A percentile compares a stretch with the other conserved stretches of the same genome.
phyloP scores from a whole-genome alignment of 2,113 vertebrate species.

The Mobula hypostoma region DNA sequence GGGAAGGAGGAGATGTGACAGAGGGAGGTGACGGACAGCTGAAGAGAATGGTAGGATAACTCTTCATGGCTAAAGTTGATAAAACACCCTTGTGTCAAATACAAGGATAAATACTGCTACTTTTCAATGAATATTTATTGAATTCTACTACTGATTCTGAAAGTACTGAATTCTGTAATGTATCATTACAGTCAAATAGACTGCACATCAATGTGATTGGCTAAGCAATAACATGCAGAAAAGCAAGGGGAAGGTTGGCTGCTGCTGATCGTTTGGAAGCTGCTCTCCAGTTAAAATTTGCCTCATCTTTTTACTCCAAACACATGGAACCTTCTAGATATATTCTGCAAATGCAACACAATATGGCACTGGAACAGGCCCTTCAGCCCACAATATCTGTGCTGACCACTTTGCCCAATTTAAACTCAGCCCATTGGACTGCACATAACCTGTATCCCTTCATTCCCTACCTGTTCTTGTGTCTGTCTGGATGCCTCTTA shows the following conservation, averaged over 20 bases:
- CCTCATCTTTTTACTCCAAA: not conserved
- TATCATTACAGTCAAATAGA: not conserved
- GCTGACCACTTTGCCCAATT: no score
- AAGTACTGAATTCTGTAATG: not conserved
- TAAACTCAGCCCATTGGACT: no score
- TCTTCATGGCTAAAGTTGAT: not conserved
- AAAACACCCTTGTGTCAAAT: not conserved
- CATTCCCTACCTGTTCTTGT: no score
- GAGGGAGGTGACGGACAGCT: no score
- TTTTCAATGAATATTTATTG: not conserved
- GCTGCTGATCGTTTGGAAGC: not conserved
- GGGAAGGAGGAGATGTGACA: no score
- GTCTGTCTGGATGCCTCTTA: no score
- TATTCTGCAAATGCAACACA: no score
- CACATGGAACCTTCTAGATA: no score
- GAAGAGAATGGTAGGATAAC: not conserved
- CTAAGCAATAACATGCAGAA: not conserved
- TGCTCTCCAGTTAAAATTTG: not conserved
- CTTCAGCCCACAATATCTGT: no score
- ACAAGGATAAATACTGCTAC: not conserved
- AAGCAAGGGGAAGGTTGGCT: not conserved
- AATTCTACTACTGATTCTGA: not conserved
- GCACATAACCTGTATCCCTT: no score
- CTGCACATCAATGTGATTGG: not conserved
- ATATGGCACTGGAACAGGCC: no score